phyloP scores from a whole-genome alignment of 2,797 vertebrate species.

The Peromyscus aztecus region DNA sequence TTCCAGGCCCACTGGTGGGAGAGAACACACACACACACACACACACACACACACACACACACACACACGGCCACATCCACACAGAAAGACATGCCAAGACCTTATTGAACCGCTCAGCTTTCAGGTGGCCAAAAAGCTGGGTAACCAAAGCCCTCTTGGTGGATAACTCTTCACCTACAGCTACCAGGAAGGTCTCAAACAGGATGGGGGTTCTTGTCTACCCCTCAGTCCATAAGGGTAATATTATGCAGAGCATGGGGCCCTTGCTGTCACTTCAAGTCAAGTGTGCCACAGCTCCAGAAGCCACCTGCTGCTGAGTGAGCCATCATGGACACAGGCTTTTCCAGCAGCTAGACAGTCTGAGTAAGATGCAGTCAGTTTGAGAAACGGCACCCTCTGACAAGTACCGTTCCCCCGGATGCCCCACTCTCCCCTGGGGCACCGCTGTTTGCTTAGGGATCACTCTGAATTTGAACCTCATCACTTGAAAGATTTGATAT shows the following conservation, averaged over 20 bases:
- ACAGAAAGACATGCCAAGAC: neutral
- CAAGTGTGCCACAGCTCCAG: neutral
- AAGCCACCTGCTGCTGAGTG: neutral
- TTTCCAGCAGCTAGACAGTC: neutral
- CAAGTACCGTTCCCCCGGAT: neutral
- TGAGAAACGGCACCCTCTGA: neutral
- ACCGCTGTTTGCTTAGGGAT: neutral
- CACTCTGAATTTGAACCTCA: neutral
- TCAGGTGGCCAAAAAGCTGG: neutral
- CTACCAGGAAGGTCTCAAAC: neutral
- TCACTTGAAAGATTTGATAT: neutral
- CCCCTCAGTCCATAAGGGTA: neutral
- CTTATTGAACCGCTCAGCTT: neutral
- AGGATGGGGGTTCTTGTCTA: neutral
- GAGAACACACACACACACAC: neutral
- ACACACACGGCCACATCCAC: too few relatives aligned
- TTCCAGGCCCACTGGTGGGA: neutral
- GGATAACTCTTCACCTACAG: neutral
- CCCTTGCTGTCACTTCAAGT: neutral
- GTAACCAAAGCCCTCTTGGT: neutral
- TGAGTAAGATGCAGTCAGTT: neutral
- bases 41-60: too few relatives aligned
- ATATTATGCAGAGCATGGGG: neutral
- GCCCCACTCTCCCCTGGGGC: neutral
- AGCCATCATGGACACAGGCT: neutral